phyloP scores from a whole-genome alignment of 2,113 vertebrate species.

The Hylia prasina region DNA sequence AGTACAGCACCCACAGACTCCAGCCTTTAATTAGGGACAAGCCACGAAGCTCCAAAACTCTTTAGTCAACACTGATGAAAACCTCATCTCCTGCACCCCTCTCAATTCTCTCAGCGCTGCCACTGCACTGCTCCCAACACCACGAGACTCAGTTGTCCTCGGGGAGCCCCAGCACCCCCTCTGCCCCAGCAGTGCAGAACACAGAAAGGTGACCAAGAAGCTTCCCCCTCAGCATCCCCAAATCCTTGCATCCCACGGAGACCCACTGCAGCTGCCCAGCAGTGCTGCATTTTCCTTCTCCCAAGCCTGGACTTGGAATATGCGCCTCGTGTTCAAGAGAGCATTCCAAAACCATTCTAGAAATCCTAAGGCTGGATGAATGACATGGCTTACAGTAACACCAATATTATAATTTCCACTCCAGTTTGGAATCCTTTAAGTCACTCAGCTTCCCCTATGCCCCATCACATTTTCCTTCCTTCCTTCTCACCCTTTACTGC shows the following conservation, averaged over 20 bases:
- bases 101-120: accelerated
- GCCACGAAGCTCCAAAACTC: not conserved
- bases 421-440: not conserved
- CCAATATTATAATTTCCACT: not conserved
- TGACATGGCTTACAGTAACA: not conserved
- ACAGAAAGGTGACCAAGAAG: accelerated
- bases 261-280: not conserved
- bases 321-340: not conserved
- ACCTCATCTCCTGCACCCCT: no score
- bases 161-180: not conserved
- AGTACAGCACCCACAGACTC: not conserved
- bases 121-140: accelerated
- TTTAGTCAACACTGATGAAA: not conserved
- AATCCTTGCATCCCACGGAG: not conserved
- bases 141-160: accelerated
- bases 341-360: not conserved
- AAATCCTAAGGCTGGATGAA: not conserved
- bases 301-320: not conserved
- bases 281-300: not conserved
- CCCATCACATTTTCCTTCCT: not conserved
- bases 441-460: not conserved
- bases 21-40: not conserved
- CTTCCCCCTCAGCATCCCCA: not conserved
- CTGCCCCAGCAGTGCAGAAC: not conserved
- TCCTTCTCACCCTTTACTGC: not conserved